Conservation (phyloP, 92 coral and sea anemone species). For the Palythoa heliodiscus region DNA sequence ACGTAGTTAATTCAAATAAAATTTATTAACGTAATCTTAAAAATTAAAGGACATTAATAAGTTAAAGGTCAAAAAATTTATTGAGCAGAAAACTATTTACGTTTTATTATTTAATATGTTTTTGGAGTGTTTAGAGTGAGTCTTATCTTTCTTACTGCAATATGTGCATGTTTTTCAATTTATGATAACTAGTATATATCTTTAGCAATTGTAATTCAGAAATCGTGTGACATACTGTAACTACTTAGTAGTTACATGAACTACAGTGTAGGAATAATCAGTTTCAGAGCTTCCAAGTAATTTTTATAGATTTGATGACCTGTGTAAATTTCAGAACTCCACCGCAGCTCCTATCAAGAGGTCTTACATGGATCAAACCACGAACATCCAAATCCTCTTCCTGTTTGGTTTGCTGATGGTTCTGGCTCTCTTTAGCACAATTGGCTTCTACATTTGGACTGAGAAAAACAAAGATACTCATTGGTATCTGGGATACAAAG, state of each 20-base stretch:
- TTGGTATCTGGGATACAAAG: conserved; percentile 97
- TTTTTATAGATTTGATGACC: background rate
- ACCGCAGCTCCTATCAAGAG: conserved; percentile 99
- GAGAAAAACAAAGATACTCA: conserved; percentile 81
- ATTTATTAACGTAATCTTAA: too few relatives aligned
- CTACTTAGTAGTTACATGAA: too few relatives aligned
- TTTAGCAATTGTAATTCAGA: background rate
- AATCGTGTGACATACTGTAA: background rate
- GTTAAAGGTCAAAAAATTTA: too few relatives aligned
- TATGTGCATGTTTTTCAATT: background rate
- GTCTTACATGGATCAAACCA: conserved; percentile 97
- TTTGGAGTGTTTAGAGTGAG: too few relatives aligned
- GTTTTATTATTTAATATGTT: too few relatives aligned
- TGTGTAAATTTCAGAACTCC: conserved; percentile 68
- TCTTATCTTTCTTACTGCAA: background rate
- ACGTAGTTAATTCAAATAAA: too few relatives aligned
- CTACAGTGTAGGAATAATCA: background rate
- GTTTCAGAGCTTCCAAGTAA: too few relatives aligned
- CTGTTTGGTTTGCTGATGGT: conserved; percentile 92
- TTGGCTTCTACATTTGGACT: conserved; percentile 98
- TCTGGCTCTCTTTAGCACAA: conserved; percentile 92
- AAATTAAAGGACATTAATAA: too few relatives aligned
- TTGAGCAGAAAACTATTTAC: too few relatives aligned
- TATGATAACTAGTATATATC: too few relatives aligned
- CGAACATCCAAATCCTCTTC: conserved; percentile 96